A percentile compares a stretch with the other conserved stretches of the same genome.
These are phyloP conservation scores for Ameiurus melas DNA, from an alignment of 2,113 vertebrate species.

Conservation along the genomic window DNA sequence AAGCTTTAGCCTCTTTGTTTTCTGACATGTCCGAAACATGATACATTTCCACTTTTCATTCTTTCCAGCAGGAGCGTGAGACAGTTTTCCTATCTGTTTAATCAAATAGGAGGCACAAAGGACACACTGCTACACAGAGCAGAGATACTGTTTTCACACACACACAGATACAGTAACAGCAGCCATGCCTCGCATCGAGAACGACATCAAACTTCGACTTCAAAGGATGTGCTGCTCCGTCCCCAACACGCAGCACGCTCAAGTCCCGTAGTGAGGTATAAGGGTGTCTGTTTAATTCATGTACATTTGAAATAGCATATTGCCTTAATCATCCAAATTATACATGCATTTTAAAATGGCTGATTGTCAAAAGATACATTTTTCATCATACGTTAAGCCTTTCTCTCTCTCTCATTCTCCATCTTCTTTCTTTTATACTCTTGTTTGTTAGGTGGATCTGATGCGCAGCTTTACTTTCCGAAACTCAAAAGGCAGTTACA, in stretches of 20 bases:
- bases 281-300: neutral
- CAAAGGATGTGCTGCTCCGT: constrained; percentile 86
- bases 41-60: neutral
- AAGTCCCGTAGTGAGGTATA: constrained; percentile 87
- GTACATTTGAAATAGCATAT: neutral
- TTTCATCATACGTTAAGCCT: neutral
- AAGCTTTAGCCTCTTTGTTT: neutral
- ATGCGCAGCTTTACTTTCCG: constrained; percentile 83
- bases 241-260: constrained; percentile 89
- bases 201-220: constrained; percentile 90
- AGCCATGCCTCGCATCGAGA: constrained; percentile 89
- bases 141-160: constrained; percentile 21
- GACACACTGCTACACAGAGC: neutral
- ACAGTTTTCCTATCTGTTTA: neutral
- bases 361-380: neutral
- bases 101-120: constrained; percentile 7
- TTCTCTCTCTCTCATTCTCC: neutral
- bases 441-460: constrained; percentile 79
- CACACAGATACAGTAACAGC: constrained; percentile 12
- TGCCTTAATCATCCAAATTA: neutral
- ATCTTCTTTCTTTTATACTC: neutral
- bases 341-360: neutral
- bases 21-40: neutral
- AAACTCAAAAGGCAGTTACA: constrained; percentile 85
- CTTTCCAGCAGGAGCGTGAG: neutral